Evolutionary conservation across 2,113 vertebrate species (phyloP), one percentile per base, ranked within the genome.

Genomic region (Malurus elegans): DNA sequence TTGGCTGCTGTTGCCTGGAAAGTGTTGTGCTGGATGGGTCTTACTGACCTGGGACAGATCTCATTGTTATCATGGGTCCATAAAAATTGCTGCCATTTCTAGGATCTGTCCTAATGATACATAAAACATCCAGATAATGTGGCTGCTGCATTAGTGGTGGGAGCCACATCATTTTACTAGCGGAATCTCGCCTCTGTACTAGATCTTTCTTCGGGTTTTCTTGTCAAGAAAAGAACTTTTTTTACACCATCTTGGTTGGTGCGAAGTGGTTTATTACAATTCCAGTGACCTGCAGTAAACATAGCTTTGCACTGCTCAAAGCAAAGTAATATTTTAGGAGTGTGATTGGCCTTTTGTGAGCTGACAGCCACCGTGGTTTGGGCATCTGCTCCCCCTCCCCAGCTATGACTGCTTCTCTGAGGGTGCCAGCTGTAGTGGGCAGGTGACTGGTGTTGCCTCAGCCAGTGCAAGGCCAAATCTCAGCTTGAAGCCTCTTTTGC

Each of bases 41-140:
- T 95, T 71, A 38, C 54, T 93, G 92, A 95, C 86, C 74, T 91
- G 62, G 74, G 90, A 65, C 86, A 76, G 81, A 72, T 88, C 75
- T 65, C 20, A 9, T 62, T 82, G 82, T 86, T 90, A 29, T 32
- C 85, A 90, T 42, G 45, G 28, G 14, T 88, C 90, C 92, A 11
- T 92, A 88, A 90, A 90, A 76, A 42, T 70, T 73, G 66, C 45
- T 96, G 71, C 71, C 50, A 19, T 88, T 83, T 87, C 67, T 80
- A 70, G 26, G 47, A 76, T 10, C 3, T 38, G 47, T 70, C 20
- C 74, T 90, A 38, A 19, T 86, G 58, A n/a, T 31, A 47, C 25
- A 42, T 23, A 61, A 93, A 79, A 45, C 91, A 50, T 66, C 40
- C 40, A 36, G 58, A 76, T 90, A 73, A 78, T 3, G 36, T 47